A percentile compares a stretch with the other conserved stretches of the same genome.
Conservation (phyloP, 2,797 vertebrate species). For the Sebastes aleutianus region DNA sequence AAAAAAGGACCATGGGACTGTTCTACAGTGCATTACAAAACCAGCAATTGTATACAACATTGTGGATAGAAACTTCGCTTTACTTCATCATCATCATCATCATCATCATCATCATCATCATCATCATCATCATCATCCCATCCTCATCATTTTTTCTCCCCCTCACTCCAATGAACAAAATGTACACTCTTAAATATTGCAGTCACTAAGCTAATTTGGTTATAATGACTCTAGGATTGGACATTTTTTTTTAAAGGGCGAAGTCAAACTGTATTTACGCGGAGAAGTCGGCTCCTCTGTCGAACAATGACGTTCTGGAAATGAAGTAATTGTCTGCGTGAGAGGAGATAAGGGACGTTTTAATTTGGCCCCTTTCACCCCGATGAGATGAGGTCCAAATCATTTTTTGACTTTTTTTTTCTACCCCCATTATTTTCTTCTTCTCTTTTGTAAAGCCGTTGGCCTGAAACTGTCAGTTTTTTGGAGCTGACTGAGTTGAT, state of each 20-base stretch:
- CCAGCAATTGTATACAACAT: slow-evolving; percentile 91
- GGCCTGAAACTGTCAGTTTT: slow-evolving; percentile 8
- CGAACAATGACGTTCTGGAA: slow-evolving; percentile 47
- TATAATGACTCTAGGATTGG: slow-evolving; percentile 84
- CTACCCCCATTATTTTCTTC: slow-evolving; percentile 26
- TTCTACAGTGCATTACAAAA: slow-evolving; percentile 97
- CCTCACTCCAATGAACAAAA: slow-evolving; percentile 80
- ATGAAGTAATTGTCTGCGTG: slow-evolving; percentile 67
- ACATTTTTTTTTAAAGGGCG: slow-evolving; percentile 78
- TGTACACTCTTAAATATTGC: slow-evolving; percentile 88
- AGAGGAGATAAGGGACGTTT: slow-evolving; percentile 51
- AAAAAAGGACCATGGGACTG: slow-evolving; percentile 94
- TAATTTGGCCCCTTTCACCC: slow-evolving; percentile 64
- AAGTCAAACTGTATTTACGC: slow-evolving; percentile 41
- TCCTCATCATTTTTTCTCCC: slow-evolving; percentile 1
- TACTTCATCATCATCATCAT: slow-evolving; percentile 63
- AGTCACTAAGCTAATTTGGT: slow-evolving; percentile 91
- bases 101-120: no score
- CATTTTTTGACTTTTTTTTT: neutral
- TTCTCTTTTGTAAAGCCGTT: slow-evolving; percentile 8
- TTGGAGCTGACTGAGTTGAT: slow-evolving; percentile 11
- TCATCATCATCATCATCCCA: slow-evolving; percentile 2
- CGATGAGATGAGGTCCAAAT: slow-evolving; percentile 53
- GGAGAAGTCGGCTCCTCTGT: slow-evolving; percentile 13
- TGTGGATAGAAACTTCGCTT: slow-evolving; percentile 87